Evolutionary conservation across 2,888 invertebrate species (phyloP).

Genomic region (Corbicula japonica): DNA sequence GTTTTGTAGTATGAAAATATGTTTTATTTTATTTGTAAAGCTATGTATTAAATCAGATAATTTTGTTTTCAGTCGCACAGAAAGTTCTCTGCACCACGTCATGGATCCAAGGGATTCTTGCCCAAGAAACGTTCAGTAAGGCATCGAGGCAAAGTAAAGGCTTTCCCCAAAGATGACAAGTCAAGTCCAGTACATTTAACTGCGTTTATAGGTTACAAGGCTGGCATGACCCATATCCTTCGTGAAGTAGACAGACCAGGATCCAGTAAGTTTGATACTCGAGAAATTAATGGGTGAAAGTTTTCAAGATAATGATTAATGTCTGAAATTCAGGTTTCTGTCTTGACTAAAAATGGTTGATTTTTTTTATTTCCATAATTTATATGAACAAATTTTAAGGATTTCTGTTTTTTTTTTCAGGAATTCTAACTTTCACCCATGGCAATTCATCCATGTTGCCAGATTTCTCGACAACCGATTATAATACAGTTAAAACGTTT

Average conservation of each 20-base stretch:
- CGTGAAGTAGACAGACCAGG: slow-evolving; percentile 99
- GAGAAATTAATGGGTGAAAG: too few species aligned
- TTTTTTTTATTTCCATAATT: too few species aligned
- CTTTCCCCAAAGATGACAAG: slow-evolving; percentile 99
- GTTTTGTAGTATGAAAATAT: neutral
- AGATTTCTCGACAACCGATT: too few species aligned
- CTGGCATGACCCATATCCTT: slow-evolving; percentile 99
- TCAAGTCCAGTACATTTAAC: slow-evolving; percentile 99
- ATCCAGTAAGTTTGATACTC: slow-evolving; percentile 93
- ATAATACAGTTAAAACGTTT: too few species aligned
- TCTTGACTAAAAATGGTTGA: too few species aligned
- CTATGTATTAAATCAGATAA: too few species aligned
- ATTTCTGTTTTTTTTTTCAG: too few species aligned
- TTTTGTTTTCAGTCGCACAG: slow-evolving; percentile 95
- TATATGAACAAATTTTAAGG: too few species aligned
- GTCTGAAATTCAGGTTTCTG: too few species aligned
- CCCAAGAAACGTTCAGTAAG: slow-evolving; percentile 98
- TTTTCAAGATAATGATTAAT: too few species aligned
- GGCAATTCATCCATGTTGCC: too few species aligned
- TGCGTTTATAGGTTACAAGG: slow-evolving; percentile 99
- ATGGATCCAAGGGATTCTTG: slow-evolving; percentile 99
- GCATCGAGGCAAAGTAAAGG: slow-evolving; percentile 99
- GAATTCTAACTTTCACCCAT: too few species aligned
- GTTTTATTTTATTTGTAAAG: neutral
- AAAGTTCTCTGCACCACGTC: slow-evolving; percentile 99